phyloP scores from a whole-genome alignment of 2,888 invertebrate genomes.

The Piscicola geometra region DNA sequence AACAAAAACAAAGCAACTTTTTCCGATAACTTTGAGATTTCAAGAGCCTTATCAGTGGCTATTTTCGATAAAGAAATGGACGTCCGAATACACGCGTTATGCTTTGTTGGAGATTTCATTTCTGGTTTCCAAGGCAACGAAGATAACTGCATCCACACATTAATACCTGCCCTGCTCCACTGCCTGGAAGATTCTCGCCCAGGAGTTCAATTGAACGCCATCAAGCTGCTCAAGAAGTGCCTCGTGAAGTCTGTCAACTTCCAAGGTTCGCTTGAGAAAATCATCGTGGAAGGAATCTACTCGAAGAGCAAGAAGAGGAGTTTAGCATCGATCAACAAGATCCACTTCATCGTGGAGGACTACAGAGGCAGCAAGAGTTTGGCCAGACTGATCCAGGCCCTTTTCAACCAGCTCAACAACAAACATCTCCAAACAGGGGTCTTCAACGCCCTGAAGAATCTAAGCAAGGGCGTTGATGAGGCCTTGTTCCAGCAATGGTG shows the following conservation, averaged over 20 bases:
- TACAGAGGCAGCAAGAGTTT: neutral
- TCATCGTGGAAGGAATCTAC: slow-evolving; percentile 24
- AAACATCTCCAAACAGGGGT: slow-evolving; percentile 15
- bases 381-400: slow-evolving; percentile 2
- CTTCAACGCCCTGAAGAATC: slow-evolving; percentile 16
- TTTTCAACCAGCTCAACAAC: slow-evolving; percentile 30
- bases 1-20: slow-evolving; percentile 21
- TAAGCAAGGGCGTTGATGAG: slow-evolving; percentile 13
- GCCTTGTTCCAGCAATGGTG: slow-evolving; percentile 11
- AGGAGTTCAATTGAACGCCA: slow-evolving; percentile 21
- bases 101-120: slow-evolving; percentile 27
- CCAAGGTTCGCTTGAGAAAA: slow-evolving; percentile 12
- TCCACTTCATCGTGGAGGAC: slow-evolving; percentile 28
- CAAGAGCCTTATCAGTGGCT: slow-evolving; percentile 19
- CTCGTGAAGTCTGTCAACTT: slow-evolving; percentile 27
- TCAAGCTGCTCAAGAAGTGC: slow-evolving; percentile 25
- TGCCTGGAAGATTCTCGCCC: slow-evolving; percentile 22
- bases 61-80: slow-evolving; percentile 32
- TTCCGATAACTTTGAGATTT: slow-evolving; percentile 25
- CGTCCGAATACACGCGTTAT: slow-evolving; percentile 20
- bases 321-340: slow-evolving; percentile 16
- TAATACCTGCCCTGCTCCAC: slow-evolving; percentile 26
- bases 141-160: slow-evolving; percentile 21
- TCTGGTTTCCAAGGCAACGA: slow-evolving; percentile 14
- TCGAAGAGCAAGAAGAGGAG: slow-evolving; percentile 22